Evolutionary conservation across 2,113 vertebrate genomes (phyloP).

Genomic region (Tragelaphus buxtoni): DNA sequence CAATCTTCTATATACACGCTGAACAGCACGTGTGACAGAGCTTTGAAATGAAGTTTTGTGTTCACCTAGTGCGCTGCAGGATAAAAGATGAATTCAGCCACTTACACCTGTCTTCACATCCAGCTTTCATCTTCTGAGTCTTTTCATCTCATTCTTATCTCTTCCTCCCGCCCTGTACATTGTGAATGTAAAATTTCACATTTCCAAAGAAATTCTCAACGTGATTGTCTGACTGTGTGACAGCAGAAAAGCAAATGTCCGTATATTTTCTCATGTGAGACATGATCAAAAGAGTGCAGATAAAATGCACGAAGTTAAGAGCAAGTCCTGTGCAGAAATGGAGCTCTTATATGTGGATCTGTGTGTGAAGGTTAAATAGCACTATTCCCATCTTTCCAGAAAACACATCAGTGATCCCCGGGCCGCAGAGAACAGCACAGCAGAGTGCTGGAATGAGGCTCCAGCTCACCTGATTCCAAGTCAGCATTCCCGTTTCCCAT

Average conservation of each 20-base stretch:
- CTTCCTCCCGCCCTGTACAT: background rate
- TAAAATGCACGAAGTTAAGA: background rate
- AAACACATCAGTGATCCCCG: background rate
- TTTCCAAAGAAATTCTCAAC: slow-evolving; percentile 13
- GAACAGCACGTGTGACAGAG: background rate
- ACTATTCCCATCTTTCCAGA: background rate
- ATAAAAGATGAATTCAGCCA: slow-evolving; percentile 34
- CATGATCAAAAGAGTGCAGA: background rate
- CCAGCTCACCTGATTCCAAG: background rate
- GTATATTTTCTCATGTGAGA: background rate
- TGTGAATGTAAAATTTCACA: slow-evolving; percentile 7
- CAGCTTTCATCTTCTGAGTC: slow-evolving; percentile 3
- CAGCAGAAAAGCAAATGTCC: background rate
- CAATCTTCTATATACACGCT: background rate
- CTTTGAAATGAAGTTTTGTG: slow-evolving; percentile 2
- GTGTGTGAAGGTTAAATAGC: background rate
- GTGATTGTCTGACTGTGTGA: background rate
- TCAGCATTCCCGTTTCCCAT: no score
- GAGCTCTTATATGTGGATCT: background rate
- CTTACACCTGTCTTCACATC: slow-evolving; percentile 23
- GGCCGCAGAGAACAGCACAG: background rate
- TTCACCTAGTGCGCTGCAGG: background rate
- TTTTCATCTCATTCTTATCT: slow-evolving; percentile 49
- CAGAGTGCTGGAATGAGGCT: background rate
- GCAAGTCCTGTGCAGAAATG: background rate